Evolutionary conservation across 1,140 invertebrate genomes (phyloP).

Genomic region (Papilio polytes): DNA sequence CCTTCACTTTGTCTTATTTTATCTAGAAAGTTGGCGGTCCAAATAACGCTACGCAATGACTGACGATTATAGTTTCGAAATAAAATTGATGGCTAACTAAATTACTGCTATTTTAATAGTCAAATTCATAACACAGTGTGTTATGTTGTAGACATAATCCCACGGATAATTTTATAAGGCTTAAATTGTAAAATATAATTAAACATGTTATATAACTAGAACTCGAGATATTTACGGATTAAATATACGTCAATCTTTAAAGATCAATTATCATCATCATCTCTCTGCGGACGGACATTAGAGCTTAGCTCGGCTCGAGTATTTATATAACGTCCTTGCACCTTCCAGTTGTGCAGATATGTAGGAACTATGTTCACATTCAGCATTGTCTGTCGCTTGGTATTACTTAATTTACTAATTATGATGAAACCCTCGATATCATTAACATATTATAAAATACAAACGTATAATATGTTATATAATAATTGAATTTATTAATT

Average conservation of each 20-base stretch:
- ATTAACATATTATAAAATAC: not conserved
- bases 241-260: not conserved
- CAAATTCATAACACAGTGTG: constrained; percentile 1
- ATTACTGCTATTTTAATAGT: constrained; percentile 1
- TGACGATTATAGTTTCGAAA: constrained; percentile 18
- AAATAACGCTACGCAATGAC: constrained; percentile 13
- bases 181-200: not conserved
- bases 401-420: not conserved
- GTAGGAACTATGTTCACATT: not conserved
- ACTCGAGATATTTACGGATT: not conserved
- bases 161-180: not conserved
- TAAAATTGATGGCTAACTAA: constrained; percentile 19
- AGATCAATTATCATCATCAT: not conserved
- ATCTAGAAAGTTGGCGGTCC: not conserved
- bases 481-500: not conserved
- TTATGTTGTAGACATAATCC: not conserved
- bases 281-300: not conserved
- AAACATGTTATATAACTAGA: not conserved
- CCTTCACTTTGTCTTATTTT: constrained; percentile 17
- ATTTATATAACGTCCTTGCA: too few species aligned
- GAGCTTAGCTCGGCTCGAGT: not conserved
- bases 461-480: not conserved
- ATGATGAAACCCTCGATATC: not conserved
- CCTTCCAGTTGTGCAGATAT: not conserved
- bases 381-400: not conserved